Conservation (phyloP, 2,888 invertebrate species). For the Melinaea menophilus region DNA sequence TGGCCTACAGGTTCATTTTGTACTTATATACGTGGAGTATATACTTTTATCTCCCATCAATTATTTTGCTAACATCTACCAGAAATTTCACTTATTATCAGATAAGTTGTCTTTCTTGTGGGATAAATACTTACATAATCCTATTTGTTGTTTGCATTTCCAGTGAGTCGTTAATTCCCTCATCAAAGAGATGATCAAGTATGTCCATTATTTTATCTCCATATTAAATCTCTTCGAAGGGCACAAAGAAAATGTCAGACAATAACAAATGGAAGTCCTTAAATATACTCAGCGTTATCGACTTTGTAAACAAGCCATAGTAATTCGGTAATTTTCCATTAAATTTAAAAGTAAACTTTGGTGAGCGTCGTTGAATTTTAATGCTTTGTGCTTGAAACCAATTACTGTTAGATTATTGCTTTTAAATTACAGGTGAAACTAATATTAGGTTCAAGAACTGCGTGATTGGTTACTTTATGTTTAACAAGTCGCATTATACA, state of each 20-base stretch:
- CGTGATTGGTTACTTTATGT: neutral
- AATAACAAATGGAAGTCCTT: conserved; percentile 30
- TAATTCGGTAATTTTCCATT: conserved; percentile 44
- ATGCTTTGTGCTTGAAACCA: conserved; percentile 25
- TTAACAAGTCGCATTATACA: neutral
- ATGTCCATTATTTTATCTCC: conserved; percentile 47
- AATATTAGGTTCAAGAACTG: neutral
- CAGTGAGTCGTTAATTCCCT: no score
- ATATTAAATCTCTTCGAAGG: conserved; percentile 14
- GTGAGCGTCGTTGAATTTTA: conserved; percentile 22
- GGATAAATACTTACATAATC: no score
- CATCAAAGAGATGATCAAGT: conserved; percentile 64
- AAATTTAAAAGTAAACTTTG: conserved; percentile 64
- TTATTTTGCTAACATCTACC: no score
- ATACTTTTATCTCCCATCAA: no score
- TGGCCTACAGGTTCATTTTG: no score
- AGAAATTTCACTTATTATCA: no score
- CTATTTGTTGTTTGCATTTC: conserved; percentile 43
- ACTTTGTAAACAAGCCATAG: conserved; percentile 45
- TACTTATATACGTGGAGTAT: no score
- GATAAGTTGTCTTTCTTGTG: no score
- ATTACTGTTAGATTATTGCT: conserved; percentile 31
- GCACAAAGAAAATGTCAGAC: conserved; percentile 8
- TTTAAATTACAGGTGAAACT: conserved; percentile 1
- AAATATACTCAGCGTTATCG: conserved; percentile 42